These are phyloP conservation scores for Hylaeus anthracinus DNA, from an alignment of 1,140 invertebrate species.

Conservation along the genomic window DNA sequence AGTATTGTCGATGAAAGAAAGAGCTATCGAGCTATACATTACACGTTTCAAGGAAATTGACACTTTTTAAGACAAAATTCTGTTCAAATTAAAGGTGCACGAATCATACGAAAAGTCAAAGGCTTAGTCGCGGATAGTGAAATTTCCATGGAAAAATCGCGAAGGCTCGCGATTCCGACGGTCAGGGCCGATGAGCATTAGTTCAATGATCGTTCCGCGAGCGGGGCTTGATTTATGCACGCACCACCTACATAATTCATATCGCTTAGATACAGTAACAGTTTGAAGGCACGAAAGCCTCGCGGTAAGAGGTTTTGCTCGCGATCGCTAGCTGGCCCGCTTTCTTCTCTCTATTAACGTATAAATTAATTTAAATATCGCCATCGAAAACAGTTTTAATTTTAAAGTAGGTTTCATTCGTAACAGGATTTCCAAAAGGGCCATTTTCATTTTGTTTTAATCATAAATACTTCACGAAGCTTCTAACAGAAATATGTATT, in stretches of 20 bases:
- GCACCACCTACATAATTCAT: slow-evolving; percentile 64
- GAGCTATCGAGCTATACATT: too few species aligned
- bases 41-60: too few species aligned
- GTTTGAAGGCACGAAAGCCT: slow-evolving; percentile 15
- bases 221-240: slow-evolving; percentile 57
- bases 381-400: too few species aligned
- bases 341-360: slow-evolving; percentile 18
- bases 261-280: slow-evolving; percentile 48
- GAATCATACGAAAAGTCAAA: too few species aligned
- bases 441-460: too few species aligned
- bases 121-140: not conserved
- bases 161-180: slow-evolving; percentile 23
- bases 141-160: slow-evolving; percentile 28
- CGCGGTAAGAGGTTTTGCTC: slow-evolving; percentile 5
- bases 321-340: slow-evolving; percentile 23
- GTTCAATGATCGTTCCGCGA: slow-evolving; percentile 69
- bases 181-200: slow-evolving; percentile 65
- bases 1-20: too few species aligned
- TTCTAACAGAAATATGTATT: too few species aligned
- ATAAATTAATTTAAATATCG: slow-evolving; percentile 8
- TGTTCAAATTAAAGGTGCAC: too few species aligned
- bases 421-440: too few species aligned
- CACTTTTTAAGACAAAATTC: too few species aligned
- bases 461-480: too few species aligned
- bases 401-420: too few species aligned